Base-by-base conservation (phyloP, 2,113 vertebrate genomes). In the Variabilichromis moorii region DNA sequence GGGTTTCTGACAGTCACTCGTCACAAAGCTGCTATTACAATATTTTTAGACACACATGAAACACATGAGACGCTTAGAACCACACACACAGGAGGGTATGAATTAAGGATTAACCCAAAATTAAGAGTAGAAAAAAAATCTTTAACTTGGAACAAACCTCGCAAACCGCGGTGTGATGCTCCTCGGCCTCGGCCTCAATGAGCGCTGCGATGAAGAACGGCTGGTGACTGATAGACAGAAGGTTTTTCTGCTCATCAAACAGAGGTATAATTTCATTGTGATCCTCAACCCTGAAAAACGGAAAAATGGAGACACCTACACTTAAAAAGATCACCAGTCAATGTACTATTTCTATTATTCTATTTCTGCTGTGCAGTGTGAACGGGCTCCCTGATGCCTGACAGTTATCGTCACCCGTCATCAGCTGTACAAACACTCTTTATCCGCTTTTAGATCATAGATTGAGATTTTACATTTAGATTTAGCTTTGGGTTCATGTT, bases 231-330 rank as follows among this genome's bases (percentile, higher is more conserved):
- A 90, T 81, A 28, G 90, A 95, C 88, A 96, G 90, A 11, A 90
- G 68, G 24, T 91, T 93, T n/a, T 88, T 95, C 50, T 97, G 95
- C 78, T 54, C 91, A 6, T 92, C 71, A 90, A 97, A 96, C 24
- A 99, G 88, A 14, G 88, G 84, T 89, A 95, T 90, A 71, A 99
- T 95, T 89, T 98, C 97, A 12, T 98, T 97, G 4, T 97, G 95
- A 90, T 99, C 99, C 91, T 98, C 97, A 16, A 97, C 92, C 93
- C 99, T 99, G 93, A 3, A 42, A 71, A 2, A 40, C 1, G 31
- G 9, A 84, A 11, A 28, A 86, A 42, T 53, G 21, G 1, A 45
- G 16, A 1, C n/a, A 45, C 33, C 11, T 2, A 35, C 47, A 61
- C 26, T 11, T 54, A 54, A 17, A 68, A 68, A 57, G 21, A 61